These are phyloP conservation scores for Tringa solitaria DNA, from an alignment of 2,113 vertebrate genomes.

Conservation along the genomic window DNA sequence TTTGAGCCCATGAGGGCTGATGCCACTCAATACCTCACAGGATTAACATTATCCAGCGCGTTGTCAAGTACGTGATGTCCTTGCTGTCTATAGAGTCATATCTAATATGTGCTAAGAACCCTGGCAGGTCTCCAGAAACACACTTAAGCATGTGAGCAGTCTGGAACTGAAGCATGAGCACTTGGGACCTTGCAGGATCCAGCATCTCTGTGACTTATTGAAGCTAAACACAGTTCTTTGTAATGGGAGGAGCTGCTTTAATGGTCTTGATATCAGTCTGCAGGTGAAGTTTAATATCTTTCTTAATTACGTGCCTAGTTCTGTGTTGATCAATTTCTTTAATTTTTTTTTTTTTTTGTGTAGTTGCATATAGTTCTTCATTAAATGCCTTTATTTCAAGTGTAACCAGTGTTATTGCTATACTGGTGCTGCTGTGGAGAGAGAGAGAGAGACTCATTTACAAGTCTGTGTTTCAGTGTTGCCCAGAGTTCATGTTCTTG, in stretches of 20 bases:
- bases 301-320: not conserved
- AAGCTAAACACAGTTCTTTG: not conserved
- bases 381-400: constrained; percentile 81
- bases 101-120: not conserved
- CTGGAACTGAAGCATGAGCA: rapidly evolving
- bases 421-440: constrained; percentile 76
- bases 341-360: not conserved
- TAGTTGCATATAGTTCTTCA: constrained; percentile 69
- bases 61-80: not conserved
- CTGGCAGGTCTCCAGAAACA: not conserved
- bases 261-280: not conserved
- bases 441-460: constrained; percentile 68
- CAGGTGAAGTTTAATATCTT: not conserved
- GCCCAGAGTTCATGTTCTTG: constrained; percentile 76
- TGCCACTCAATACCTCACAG: not conserved
- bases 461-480: constrained; percentile 66
- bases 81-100: not conserved
- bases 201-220: not conserved
- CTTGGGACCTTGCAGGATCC: not conserved
- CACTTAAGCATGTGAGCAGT: not conserved
- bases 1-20: rapidly evolving
- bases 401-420: constrained; percentile 69
- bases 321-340: not conserved
- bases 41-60: rapidly evolving
- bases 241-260: not conserved